Evolutionary conservation across 1,140 invertebrate species (phyloP).

Genomic region (Leptoteleia sp.): DNA sequence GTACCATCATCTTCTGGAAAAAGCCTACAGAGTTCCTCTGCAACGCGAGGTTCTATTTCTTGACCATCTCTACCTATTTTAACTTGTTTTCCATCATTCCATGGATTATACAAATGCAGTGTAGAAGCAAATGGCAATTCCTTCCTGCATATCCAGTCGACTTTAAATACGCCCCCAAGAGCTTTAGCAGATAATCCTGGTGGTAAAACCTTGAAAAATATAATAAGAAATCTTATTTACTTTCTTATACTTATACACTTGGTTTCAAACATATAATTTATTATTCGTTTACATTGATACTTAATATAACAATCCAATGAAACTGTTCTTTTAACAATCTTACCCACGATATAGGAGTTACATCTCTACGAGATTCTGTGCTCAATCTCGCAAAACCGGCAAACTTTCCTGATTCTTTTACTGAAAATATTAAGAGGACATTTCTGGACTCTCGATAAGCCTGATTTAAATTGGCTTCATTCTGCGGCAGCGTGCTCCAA

Average conservation of each 20-base stretch:
- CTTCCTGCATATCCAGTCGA: slow-evolving; percentile 98
- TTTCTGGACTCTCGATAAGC: slow-evolving; percentile 95
- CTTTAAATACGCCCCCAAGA: slow-evolving; percentile 96
- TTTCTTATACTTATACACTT: too few relatives aligned
- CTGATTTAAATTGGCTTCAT: slow-evolving; percentile 97
- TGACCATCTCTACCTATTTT: slow-evolving; percentile 99
- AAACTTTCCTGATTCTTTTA: slow-evolving; percentile 98
- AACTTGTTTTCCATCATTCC: slow-evolving; percentile 99
- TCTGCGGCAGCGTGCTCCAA: slow-evolving; percentile 98
- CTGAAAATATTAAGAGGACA: slow-evolving; percentile 97
- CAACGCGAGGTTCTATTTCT: slow-evolving; percentile 97
- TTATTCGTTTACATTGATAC: too few relatives aligned
- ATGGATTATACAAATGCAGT: slow-evolving; percentile 96
- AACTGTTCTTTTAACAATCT: too few relatives aligned
- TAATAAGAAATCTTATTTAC: too few relatives aligned
- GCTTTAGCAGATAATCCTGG: slow-evolving; percentile 95
- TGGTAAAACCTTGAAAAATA: slow-evolving; percentile 84
- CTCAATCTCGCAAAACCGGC: slow-evolving; percentile 94
- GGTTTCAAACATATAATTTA: slow-evolving; percentile 7
- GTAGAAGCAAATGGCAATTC: slow-evolving; percentile 96
- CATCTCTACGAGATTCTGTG: slow-evolving; percentile 93
- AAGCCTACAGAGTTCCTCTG: slow-evolving; percentile 95
- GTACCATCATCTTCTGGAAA: slow-evolving; percentile 95
- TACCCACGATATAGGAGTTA: slow-evolving; percentile 96
- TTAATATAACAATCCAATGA: too few relatives aligned